These are phyloP conservation scores for Caenorhabditis sp. DNA, from an alignment of 2,888 invertebrate genomes.

Conservation along the genomic window DNA sequence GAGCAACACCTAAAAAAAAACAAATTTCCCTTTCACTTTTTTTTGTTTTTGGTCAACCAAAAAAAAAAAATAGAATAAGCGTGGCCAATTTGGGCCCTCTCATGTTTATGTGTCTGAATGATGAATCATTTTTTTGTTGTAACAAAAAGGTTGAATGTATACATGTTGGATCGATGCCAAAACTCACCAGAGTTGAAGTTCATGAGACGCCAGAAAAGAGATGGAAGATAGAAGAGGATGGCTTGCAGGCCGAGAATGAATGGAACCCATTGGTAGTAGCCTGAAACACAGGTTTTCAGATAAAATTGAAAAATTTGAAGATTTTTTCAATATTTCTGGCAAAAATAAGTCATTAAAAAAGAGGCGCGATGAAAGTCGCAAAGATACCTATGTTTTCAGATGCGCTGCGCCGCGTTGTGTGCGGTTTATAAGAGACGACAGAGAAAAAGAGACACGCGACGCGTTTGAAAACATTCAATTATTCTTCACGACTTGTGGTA, in stretches of 20 bases:
- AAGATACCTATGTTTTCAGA: too few relatives aligned
- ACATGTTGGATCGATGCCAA: neutral
- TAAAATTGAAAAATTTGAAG: too few relatives aligned
- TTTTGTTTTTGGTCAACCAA: neutral
- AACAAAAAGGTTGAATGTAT: neutral
- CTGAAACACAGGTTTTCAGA: neutral
- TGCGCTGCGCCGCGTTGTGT: too few relatives aligned
- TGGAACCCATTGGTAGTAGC: conserved; percentile 72
- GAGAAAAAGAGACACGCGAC: too few relatives aligned
- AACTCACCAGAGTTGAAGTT: conserved; percentile 71
- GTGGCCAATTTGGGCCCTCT: neutral
- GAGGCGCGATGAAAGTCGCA: too few relatives aligned
- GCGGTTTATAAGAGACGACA: too few relatives aligned
- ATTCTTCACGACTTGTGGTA: too few relatives aligned
- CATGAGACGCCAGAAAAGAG: conserved; percentile 73
- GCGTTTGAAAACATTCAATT: too few relatives aligned
- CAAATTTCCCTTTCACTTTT: neutral
- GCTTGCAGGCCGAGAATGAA: conserved; percentile 73
- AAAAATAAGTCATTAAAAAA: neutral
- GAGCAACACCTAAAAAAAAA: conserved; percentile 20
- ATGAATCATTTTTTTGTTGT: neutral
- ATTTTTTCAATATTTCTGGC: conserved; percentile 15
- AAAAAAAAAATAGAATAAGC: neutral
- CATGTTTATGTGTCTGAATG: neutral
- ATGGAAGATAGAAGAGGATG: conserved; percentile 74